phyloP scores from a whole-genome alignment of 2,113 vertebrate genomes.

The Pelusios castaneus region DNA sequence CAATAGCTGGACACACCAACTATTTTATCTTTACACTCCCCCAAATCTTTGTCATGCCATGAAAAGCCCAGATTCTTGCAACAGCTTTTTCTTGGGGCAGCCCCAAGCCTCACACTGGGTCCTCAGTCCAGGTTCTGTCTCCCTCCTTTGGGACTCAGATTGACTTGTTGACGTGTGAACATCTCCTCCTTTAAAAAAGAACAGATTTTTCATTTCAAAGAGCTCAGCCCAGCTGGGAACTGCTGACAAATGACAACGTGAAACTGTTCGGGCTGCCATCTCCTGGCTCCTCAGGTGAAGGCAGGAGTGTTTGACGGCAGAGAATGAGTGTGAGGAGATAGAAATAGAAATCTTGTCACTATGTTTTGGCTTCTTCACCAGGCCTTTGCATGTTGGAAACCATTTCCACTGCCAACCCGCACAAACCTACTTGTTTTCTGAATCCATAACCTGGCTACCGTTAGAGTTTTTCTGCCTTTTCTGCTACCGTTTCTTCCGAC shows the following conservation, averaged over 20 bases:
- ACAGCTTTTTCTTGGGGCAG: constrained; percentile 2
- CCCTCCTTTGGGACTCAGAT: neutral
- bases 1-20: neutral
- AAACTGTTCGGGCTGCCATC: neutral
- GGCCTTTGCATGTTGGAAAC: constrained; percentile 21
- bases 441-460: constrained; percentile 23
- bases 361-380: neutral
- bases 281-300: neutral
- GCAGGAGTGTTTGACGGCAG: neutral
- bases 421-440: neutral
- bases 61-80: neutral
- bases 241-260: neutral
- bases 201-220: constrained; percentile 43
- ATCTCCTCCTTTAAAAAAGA: constrained; percentile 39
- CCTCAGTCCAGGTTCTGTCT: neutral
- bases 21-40: neutral
- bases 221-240: constrained; percentile 28
- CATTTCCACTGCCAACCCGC: constrained; percentile 31
- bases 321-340: constrained; percentile 10
- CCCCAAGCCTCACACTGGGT: constrained; percentile 9
- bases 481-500: constrained; percentile 53
- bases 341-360: neutral
- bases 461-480: constrained; percentile 55
- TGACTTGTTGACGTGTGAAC: constrained; percentile 61
- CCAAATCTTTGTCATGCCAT: neutral